These are phyloP conservation scores for Trichomycterus rosablanca DNA, from an alignment of 2,113 vertebrate genomes.

Conservation along the genomic window DNA sequence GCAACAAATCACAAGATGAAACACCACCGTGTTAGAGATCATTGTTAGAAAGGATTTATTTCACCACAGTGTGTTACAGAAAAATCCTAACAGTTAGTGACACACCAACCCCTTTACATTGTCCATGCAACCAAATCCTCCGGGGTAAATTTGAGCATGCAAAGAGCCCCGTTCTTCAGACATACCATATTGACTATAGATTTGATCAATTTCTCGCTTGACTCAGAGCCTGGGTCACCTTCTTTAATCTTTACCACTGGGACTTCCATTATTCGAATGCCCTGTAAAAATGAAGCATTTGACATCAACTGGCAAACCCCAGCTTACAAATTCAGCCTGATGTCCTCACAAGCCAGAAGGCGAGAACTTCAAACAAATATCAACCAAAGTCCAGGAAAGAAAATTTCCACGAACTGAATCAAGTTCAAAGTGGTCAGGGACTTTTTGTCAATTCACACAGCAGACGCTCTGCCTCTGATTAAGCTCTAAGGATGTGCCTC, in stretches of 20 bases:
- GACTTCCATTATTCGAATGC: conserved; percentile 92
- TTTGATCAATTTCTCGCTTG: conserved; percentile 89
- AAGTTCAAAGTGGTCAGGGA: conserved; percentile 47
- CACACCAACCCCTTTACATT: conserved; percentile 26
- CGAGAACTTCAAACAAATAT: conserved; percentile 49
- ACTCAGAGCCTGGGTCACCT: conserved; percentile 76
- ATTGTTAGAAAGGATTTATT: conserved; percentile 13
- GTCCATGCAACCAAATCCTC: conserved; percentile 45
- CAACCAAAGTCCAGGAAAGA: conserved; percentile 30
- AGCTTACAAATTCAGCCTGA: conserved; percentile 41
- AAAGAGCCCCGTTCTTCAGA: conserved; percentile 54
- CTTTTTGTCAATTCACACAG: conserved; percentile 25
- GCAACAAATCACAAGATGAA: conserved; percentile 26
- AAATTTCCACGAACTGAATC: conserved; percentile 48
- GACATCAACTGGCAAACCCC: conserved; percentile 49
- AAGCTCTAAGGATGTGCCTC: conserved; percentile 46
- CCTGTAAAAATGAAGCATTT: conserved; percentile 82
- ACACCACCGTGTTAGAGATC: conserved; percentile 14
- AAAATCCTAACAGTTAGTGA: conserved; percentile 7
- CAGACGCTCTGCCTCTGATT: conserved; percentile 44
- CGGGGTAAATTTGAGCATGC: conserved; percentile 44
- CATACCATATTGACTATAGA: conserved; percentile 95
- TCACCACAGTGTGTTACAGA: conserved; percentile 26
- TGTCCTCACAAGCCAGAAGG: conserved; percentile 47
- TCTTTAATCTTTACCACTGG: conserved; percentile 95